Evolutionary conservation across 1,140 invertebrate genomes (phyloP), one percentile per base, ranked within the genome.

Genomic region (Drosophila albomicans): DNA sequence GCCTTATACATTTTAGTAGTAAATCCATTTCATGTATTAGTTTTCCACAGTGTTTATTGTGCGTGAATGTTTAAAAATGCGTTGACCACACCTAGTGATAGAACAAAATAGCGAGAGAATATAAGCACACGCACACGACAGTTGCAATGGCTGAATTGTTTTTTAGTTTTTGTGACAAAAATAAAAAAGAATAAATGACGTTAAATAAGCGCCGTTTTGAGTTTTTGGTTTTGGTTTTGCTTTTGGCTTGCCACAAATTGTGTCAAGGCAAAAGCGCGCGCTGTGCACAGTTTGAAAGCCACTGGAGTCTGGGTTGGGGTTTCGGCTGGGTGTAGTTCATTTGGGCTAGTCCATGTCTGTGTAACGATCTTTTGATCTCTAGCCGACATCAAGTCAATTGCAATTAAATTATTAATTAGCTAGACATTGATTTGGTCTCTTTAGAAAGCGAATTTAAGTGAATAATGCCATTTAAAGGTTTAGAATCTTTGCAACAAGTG

Each of bases 271-370:
- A 85, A 70, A 85, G 46, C 78, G 67, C 81, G 81, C 74, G 75
- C 81, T 86, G 82, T 85, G 81, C 81, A 78, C 81, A 85, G 81
- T 85, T 85, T 81, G 78, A 85, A 62, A 78, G 81, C 68, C 57
- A 85, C 45, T 85, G 81, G 66, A 66, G 57, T 43, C 66, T 82
- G 79, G 5, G 30, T 32, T 8, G 7, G 35, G 35, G 35, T 38
- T 4, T 25, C 20, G 81, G 66, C 63, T 71, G 28, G 57, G 52
- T 58, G 35, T 11, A 43, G 32, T 46, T 35, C 32, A 56, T 72
- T 76, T 52, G 56, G 79, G 79, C 65, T 56, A 67, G 62, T 74
- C 59, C 49, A 20, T 11, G 49, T 56, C 52, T 62, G 43, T 16
- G 13, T 43, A 16, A 16, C 43, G 66, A 80, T 80, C 81, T 64